These are phyloP conservation scores for Vicugna pacos DNA, from an alignment of 2,113 vertebrate genomes.

Conservation along the genomic window DNA sequence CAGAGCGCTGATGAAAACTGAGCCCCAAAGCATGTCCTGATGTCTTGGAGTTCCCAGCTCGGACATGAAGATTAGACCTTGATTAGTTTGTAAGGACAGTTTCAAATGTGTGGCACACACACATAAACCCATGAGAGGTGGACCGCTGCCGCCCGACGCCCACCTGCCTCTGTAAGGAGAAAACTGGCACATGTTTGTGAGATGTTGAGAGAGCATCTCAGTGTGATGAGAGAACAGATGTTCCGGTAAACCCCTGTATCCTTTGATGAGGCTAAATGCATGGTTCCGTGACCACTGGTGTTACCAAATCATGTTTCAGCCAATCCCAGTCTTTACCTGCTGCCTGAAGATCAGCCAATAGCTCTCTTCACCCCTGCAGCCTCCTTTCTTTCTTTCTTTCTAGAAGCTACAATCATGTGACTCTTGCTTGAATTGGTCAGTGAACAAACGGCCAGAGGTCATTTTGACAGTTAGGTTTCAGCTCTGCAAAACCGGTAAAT, in stretches of 20 bases:
- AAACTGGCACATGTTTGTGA: neutral
- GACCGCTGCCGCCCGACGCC: no score
- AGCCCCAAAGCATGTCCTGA: neutral
- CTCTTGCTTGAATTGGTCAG: neutral
- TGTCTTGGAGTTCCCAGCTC: neutral
- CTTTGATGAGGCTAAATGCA: neutral
- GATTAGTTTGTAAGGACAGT: neutral
- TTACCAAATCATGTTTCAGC: neutral
- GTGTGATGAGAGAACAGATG: neutral
- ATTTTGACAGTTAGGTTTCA: neutral
- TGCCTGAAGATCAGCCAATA: neutral
- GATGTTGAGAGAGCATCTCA: neutral
- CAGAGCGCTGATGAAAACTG: neutral
- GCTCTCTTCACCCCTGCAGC: neutral
- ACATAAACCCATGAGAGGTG: no score
- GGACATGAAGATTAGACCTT: neutral
- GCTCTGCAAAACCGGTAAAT: conserved; percentile 6
- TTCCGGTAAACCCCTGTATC: neutral
- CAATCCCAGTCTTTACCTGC: neutral
- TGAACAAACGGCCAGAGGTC: neutral
- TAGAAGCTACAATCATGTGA: neutral
- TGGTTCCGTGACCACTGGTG: neutral
- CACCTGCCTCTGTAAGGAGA: neutral
- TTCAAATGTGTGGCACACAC: neutral
- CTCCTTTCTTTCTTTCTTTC: neutral